A percentile compares a stretch with the other conserved stretches of the same genome.
These are phyloP conservation scores for Ennomos quercinarius DNA, from an alignment of 2,888 invertebrate genomes.

Conservation along the genomic window DNA sequence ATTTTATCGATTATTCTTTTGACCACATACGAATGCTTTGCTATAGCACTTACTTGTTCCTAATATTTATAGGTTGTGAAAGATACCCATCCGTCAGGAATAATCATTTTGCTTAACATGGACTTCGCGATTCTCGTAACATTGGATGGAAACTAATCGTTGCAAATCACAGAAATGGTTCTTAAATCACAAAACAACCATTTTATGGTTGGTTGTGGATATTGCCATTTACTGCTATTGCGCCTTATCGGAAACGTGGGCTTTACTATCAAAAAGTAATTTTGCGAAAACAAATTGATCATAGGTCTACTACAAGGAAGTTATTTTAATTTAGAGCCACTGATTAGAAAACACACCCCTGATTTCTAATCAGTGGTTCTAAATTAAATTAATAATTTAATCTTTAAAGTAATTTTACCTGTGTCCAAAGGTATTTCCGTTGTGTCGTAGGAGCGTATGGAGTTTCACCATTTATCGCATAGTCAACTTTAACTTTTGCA, in stretches of 20 bases:
- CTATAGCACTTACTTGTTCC: slow-evolving; percentile 29
- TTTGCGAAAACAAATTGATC: slow-evolving; percentile 18
- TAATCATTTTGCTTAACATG: slow-evolving; percentile 8
- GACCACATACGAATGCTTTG: background rate
- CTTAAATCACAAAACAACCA: slow-evolving; percentile 33
- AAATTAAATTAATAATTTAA: background rate
- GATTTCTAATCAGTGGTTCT: background rate
- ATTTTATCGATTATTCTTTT: slow-evolving; percentile 14
- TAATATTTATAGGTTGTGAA: slow-evolving; percentile 16
- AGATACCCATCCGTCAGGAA: slow-evolving; percentile 2
- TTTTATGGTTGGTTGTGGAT: slow-evolving; percentile 35
- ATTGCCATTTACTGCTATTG: slow-evolving; percentile 38
- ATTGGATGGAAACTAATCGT: slow-evolving; percentile 26
- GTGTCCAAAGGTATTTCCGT: slow-evolving; percentile 76
- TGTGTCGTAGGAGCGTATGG: slow-evolving; percentile 85
- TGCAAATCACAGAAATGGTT: background rate
- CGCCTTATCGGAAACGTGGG: slow-evolving; percentile 40
- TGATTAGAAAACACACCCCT: no score
- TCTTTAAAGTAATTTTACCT: slow-evolving; percentile 57
- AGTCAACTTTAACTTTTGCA: slow-evolving; percentile 83
- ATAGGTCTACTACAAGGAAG: background rate
- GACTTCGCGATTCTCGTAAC: background rate
- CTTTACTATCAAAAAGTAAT: slow-evolving; percentile 30
- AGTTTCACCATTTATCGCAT: slow-evolving; percentile 71
- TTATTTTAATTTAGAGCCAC: no score